Conservation (phyloP, 2,113 vertebrate genomes). For the Brachyhypopomus gauderio region DNA sequence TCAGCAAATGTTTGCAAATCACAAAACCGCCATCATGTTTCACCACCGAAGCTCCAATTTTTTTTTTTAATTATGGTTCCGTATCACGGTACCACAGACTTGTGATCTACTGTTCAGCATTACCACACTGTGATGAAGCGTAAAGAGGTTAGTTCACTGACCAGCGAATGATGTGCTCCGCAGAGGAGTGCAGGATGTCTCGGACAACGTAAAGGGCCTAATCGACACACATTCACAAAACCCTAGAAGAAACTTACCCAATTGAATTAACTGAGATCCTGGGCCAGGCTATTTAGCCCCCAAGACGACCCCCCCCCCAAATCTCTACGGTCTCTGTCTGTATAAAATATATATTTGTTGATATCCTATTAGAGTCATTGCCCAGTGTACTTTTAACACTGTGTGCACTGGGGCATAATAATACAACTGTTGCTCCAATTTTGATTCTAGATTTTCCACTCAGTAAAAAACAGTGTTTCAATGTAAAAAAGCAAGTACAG, state of each 20-base stretch:
- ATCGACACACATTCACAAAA: background rate
- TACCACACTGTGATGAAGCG: background rate
- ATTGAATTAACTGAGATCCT: background rate
- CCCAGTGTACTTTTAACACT: slow-evolving; percentile 20
- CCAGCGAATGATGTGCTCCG: background rate
- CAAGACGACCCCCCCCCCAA: background rate
- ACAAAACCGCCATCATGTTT: too few species aligned
- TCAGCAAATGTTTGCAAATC: too few species aligned
- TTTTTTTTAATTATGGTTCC: too few species aligned
- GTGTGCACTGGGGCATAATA: slow-evolving; percentile 44
- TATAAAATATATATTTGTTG: too few species aligned
- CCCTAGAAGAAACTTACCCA: background rate
- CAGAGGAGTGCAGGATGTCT: background rate
- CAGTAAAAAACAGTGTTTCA: slow-evolving; percentile 35
- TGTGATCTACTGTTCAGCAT: background rate
- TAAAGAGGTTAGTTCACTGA: too few species aligned
- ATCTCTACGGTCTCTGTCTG: background rate
- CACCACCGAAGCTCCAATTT: too few species aligned
- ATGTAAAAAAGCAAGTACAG: slow-evolving; percentile 42
- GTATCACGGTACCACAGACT: background rate
- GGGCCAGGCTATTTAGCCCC: background rate
- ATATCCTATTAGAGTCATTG: background rate
- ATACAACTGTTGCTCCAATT: slow-evolving; percentile 17
- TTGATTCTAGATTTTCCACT: slow-evolving; percentile 37
- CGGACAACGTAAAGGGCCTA: background rate